A percentile compares a stretch with the other conserved stretches of the same genome.
Evolutionary conservation across 2,888 invertebrate genomes (phyloP).

Genomic region (Alviniconcha strummeri): DNA sequence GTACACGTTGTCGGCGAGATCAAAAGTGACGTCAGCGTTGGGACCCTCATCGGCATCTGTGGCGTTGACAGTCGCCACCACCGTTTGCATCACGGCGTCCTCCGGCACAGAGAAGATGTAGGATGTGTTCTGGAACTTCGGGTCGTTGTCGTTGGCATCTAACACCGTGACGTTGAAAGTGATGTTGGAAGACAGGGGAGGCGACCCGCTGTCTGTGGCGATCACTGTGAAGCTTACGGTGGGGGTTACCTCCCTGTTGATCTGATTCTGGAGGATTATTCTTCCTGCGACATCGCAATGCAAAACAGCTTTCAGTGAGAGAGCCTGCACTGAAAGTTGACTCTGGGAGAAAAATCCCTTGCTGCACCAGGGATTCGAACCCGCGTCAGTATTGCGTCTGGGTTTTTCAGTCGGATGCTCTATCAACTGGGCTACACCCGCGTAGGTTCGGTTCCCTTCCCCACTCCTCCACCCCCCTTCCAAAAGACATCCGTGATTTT

Average conservation of each 20-base stretch:
- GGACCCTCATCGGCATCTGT: constrained; percentile 79
- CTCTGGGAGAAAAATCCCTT: no score
- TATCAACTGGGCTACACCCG: no score
- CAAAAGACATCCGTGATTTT: no score
- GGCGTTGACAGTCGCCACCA: constrained; percentile 82
- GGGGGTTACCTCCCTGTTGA: constrained; percentile 75
- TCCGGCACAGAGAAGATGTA: constrained; percentile 50
- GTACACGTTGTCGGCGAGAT: constrained; percentile 83
- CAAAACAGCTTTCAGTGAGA: background rate
- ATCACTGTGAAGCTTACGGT: constrained; percentile 51
- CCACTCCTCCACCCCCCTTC: no score
- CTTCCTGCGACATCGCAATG: constrained; percentile 51
- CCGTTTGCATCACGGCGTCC: constrained; percentile 56
- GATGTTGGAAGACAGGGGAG: constrained; percentile 72
- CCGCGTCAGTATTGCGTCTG: no score
- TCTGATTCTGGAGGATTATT: constrained; percentile 75
- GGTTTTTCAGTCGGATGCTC: no score
- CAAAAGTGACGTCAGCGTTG: constrained; percentile 82
- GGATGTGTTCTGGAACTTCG: constrained; percentile 76
- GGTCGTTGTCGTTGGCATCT: constrained; percentile 87
- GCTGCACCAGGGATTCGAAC: no score
- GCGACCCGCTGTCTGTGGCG: constrained; percentile 58
- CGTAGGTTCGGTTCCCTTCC: no score
- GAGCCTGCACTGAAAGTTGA: no score
- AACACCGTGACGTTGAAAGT: constrained; percentile 82